Conservation (phyloP, 1,140 invertebrate species). For the Apis mellifera region DNA sequence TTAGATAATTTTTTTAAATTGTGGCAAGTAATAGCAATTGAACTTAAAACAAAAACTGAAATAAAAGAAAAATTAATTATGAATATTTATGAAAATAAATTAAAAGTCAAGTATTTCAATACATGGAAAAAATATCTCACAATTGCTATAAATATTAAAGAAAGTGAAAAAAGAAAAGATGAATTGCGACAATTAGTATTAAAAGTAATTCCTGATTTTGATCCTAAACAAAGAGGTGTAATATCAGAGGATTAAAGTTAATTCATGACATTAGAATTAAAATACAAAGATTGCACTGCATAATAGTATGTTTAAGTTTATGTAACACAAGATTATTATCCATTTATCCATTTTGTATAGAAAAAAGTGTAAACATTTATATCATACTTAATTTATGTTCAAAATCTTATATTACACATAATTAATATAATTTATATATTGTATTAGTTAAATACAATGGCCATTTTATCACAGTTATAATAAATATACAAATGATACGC, state of each 20-base stretch:
- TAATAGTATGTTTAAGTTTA: slow-evolving; percentile 28
- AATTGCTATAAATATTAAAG: slow-evolving; percentile 69
- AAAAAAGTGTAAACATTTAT: slow-evolving; percentile 35
- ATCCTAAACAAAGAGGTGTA: slow-evolving; percentile 71
- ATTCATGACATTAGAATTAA: slow-evolving; percentile 3
- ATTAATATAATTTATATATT: slow-evolving; percentile 54
- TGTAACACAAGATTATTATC: slow-evolving; percentile 10
- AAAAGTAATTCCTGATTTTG: slow-evolving; percentile 74
- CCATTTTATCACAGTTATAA: slow-evolving; percentile 76
- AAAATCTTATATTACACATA: slow-evolving; percentile 28
- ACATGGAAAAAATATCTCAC: slow-evolving; percentile 71
- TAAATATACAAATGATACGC: slow-evolving; percentile 66
- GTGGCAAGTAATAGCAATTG: slow-evolving; percentile 58
- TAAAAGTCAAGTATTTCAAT: slow-evolving; percentile 65
- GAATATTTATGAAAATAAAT: slow-evolving; percentile 53
- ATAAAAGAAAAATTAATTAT: slow-evolving; percentile 63
- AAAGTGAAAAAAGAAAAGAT: slow-evolving; percentile 72
- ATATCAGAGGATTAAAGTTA: slow-evolving; percentile 67
- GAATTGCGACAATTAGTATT: slow-evolving; percentile 74
- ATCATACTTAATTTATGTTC: slow-evolving; percentile 13
- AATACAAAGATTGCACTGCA: slow-evolving; percentile 16
- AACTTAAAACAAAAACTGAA: slow-evolving; percentile 46
- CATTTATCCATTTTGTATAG: slow-evolving; percentile 16
- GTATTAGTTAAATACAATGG: slow-evolving; percentile 59
- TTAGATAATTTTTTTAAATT: slow-evolving; percentile 58